These are phyloP conservation scores for Stomorhina lunata DNA, from an alignment of 2,888 invertebrate species.

Conservation along the genomic window DNA sequence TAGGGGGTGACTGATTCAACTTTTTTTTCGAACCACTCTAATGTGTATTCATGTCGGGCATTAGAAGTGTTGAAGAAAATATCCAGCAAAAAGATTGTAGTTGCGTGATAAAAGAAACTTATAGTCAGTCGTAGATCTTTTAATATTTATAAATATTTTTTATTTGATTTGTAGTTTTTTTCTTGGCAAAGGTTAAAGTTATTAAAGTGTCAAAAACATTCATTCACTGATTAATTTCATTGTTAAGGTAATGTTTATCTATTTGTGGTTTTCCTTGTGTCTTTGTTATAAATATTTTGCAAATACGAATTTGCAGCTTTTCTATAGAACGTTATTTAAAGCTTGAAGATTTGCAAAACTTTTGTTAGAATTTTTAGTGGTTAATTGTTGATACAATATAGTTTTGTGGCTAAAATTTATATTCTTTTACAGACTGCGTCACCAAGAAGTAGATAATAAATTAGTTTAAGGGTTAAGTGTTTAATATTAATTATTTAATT, in stretches of 20 bases:
- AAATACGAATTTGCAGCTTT: not conserved
- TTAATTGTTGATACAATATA: too few relatives aligned
- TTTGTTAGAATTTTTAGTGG: constrained; percentile 34
- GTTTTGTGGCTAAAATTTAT: too few relatives aligned
- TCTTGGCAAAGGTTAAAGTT: constrained; percentile 60
- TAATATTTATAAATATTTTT: constrained; percentile 1
- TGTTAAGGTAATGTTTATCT: constrained; percentile 41
- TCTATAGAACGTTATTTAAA: constrained; percentile 5
- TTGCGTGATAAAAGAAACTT: constrained; percentile 50
- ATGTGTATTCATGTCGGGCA: not conserved
- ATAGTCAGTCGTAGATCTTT: constrained; percentile 22
- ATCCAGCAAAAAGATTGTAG: constrained; percentile 27
- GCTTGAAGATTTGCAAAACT: constrained; percentile 10
- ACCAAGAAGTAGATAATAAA: too few relatives aligned
- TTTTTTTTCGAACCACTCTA: too few relatives aligned
- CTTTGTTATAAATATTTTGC: not conserved
- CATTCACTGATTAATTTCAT: constrained; percentile 55
- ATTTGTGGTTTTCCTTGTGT: not conserved
- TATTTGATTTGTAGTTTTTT: constrained; percentile 15
- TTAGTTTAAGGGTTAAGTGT: too few relatives aligned
- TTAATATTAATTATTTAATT: too few relatives aligned
- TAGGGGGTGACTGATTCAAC: too few relatives aligned
- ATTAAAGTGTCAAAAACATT: constrained; percentile 64
- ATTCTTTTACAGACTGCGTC: too few relatives aligned
- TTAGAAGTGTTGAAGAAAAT: constrained; percentile 22